phyloP scores from a whole-genome alignment of 2,888 invertebrate species.

The Drosophila siamana region DNA sequence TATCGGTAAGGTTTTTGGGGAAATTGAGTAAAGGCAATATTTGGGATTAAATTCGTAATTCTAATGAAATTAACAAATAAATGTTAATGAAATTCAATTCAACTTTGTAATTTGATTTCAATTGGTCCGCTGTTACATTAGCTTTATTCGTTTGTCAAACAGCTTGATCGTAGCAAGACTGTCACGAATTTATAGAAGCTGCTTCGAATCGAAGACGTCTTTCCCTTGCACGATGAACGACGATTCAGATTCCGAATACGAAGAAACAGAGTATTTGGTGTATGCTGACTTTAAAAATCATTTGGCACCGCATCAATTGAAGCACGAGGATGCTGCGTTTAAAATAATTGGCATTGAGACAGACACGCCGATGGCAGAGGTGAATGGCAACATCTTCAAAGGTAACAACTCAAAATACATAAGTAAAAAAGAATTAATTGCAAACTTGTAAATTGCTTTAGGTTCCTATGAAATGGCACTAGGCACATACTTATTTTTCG shows the following conservation, averaged over 20 bases:
- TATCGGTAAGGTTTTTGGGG: not conserved
- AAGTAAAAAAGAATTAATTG: not conserved
- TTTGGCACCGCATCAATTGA: conserved; percentile 75
- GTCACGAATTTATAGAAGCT: not conserved
- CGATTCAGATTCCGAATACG: conserved; percentile 83
- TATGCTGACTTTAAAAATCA: conserved; percentile 84
- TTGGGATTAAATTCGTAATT: not conserved
- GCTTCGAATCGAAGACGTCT: not conserved
- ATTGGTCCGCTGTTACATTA: too few species aligned
- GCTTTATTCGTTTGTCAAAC: not conserved
- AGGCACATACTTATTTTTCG: conserved; percentile 91
- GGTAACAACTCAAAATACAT: conserved; percentile 80
- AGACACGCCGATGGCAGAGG: conserved; percentile 88
- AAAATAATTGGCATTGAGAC: conserved; percentile 88
- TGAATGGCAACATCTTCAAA: conserved; percentile 89
- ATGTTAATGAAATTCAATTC: too few species aligned
- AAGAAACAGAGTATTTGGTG: conserved; percentile 83
- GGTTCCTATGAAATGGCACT: conserved; percentile 89
- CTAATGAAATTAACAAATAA: too few species aligned
- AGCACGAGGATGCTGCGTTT: conserved; percentile 75
- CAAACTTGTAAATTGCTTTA: conserved; percentile 55
- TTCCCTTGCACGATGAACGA: conserved; percentile 65
- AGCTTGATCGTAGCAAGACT: conserved; percentile 1
- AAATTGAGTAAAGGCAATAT: too few species aligned
- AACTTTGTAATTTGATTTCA: too few species aligned